Percentiles rank a stretch among this genome's conserved stretches.
Evolutionary conservation across 2,797 vertebrate genomes (phyloP).

Genomic region (Peromyscus aztecus): DNA sequence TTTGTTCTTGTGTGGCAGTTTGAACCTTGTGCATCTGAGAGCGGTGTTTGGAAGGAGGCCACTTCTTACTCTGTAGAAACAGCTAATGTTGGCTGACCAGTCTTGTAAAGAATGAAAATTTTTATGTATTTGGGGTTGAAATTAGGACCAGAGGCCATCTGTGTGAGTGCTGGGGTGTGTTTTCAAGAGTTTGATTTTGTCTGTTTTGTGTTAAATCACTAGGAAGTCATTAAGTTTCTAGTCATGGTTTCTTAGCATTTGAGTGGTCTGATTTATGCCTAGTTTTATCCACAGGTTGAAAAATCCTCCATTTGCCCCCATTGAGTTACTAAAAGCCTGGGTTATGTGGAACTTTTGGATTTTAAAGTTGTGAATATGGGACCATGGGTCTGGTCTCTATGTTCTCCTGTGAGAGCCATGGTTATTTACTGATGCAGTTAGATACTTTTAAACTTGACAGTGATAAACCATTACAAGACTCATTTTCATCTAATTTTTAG

Average conservation of each 20-base stretch:
- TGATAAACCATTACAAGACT: background rate
- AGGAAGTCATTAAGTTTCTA: background rate
- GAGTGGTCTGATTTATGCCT: background rate
- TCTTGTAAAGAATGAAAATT: background rate
- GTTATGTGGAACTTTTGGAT: background rate
- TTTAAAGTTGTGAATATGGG: constrained; percentile 36
- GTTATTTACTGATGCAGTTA: constrained; percentile 11
- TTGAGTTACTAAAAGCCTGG: background rate
- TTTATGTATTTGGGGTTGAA: background rate
- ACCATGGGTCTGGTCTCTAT: background rate
- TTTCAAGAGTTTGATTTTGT: background rate
- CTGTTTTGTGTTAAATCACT: background rate
- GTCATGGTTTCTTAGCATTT: constrained; percentile 31
- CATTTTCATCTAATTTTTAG: constrained; percentile 18
- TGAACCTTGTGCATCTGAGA: background rate
- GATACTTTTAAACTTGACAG: constrained; percentile 13
- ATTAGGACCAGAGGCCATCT: background rate
- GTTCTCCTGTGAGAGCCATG: background rate
- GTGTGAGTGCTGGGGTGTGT: background rate
- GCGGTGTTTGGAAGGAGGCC: background rate
- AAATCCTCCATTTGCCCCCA: background rate
- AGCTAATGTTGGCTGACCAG: constrained; percentile 20
- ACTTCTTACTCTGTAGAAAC: background rate
- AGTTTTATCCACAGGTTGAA: background rate
- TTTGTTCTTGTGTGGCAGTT: background rate